Evolutionary conservation across 2,888 invertebrate species (phyloP), one percentile per base, ranked within the genome.

Genomic region (Ophion obscuratus): DNA sequence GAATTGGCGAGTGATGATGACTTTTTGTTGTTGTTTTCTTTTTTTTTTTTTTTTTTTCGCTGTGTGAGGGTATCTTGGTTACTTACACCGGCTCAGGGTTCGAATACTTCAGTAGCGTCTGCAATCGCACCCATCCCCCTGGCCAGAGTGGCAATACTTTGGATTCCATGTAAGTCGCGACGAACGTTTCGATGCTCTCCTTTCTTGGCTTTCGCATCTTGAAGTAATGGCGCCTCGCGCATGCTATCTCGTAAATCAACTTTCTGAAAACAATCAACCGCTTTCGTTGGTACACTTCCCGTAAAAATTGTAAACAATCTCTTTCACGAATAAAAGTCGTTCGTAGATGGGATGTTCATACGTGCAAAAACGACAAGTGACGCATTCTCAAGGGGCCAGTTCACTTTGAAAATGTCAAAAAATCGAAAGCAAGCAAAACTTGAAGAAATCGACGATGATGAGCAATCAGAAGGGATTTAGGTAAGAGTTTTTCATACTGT

Each of bases 131-230:
- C 95, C 96, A 97, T 24, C 96, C 97, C 70, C 94, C 93, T 4
- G 96, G 97, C 96, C 97, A 97, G 53, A 97, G 93, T 14, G 96
- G 95, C 92, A 96, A 94, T n/a, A 96, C 95, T 82, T 96, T 95
- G 61, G 92, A 91, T 75, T 96, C 95, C 66, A 97, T 94, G 91
- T 96, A 95, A 0, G 93, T 90, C 62, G 94, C 95, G 2, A 96
- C 95, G 78, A 95, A 95, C 57, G 95, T 95, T 82, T 96, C 95
- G 70, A 94, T 91, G 53, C 93, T 94, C 84, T 94, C 94, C 87
- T 94, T 94, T 59, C 95, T 93, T 40, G 94, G 93, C 90, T 94
- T 95, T 36, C 94, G 91, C 86, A 95, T 93, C 75, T 95, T 94
- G 90, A 94, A 95, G 86, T 94, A 95, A 87, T 91, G 90, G 85